Evolutionary conservation across 1,140 invertebrate species (phyloP).

Genomic region (Hyles vespertilio): DNA sequence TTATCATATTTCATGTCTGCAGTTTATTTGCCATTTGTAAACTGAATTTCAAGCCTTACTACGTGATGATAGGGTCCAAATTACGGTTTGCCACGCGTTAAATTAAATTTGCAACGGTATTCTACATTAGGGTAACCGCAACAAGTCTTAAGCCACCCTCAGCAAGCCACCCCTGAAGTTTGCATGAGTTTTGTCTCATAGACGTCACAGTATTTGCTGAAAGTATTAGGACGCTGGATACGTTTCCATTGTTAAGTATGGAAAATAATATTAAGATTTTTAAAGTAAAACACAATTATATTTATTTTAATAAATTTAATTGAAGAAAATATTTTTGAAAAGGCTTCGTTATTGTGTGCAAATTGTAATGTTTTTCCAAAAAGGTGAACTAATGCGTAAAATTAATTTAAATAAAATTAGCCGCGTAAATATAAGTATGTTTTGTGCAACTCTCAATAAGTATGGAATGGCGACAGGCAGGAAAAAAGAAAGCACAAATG

Average conservation of each 20-base stretch:
- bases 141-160: slow-evolving; percentile 51
- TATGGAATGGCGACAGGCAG: too few relatives aligned
- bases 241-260: slow-evolving; percentile 29
- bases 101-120: background rate
- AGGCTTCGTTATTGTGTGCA: too few relatives aligned
- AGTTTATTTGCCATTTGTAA: slow-evolving; percentile 19
- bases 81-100: background rate
- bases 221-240: slow-evolving; percentile 41
- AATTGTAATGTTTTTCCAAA: too few relatives aligned
- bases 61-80: background rate
- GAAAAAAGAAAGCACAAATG: too few relatives aligned
- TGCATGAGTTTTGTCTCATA: slow-evolving; percentile 57
- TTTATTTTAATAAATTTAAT: too few relatives aligned
- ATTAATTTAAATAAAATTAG: too few relatives aligned
- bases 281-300: too few relatives aligned
- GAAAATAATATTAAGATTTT: slow-evolving; percentile 5
- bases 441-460: too few relatives aligned
- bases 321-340: too few relatives aligned
- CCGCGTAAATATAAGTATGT: too few relatives aligned
- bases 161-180: slow-evolving; percentile 45
- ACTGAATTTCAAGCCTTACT: background rate
- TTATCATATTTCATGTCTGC: slow-evolving; percentile 67
- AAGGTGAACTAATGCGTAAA: too few relatives aligned
- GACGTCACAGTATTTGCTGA: slow-evolving; percentile 55
- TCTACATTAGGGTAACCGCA: slow-evolving; percentile 39